Percentiles rank a stretch among this genome's conserved stretches.
phyloP scores from a whole-genome alignment of 2,888 invertebrate species.

The Papilio elwesi region DNA sequence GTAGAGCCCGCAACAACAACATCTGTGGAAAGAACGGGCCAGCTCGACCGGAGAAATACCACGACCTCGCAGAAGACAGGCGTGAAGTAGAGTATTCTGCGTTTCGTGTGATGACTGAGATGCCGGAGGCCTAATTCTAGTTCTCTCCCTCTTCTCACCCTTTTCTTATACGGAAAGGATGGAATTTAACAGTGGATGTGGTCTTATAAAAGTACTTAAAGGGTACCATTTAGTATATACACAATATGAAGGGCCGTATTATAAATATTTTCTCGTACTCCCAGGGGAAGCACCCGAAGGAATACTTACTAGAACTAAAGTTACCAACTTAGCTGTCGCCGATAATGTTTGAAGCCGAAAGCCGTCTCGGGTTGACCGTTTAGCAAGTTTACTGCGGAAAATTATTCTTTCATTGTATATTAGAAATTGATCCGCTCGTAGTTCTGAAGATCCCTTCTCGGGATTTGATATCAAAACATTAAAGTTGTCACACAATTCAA shows the following conservation, averaged over 20 bases:
- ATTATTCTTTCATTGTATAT: not conserved
- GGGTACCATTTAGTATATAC: too few species aligned
- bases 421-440: not conserved
- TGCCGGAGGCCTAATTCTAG: too few species aligned
- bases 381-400: slow-evolving; percentile 68
- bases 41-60: too few species aligned
- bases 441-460: not conserved
- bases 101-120: too few species aligned
- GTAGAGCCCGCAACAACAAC: too few species aligned
- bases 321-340: not conserved
- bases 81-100: too few species aligned
- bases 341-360: slow-evolving; percentile 11
- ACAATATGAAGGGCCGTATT: not conserved
- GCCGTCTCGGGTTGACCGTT: slow-evolving; percentile 11
- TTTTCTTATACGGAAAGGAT: too few species aligned
- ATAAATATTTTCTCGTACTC: slow-evolving; percentile 4
- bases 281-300: slow-evolving; percentile 1
- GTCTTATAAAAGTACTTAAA: not conserved
- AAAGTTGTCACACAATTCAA: too few species aligned
- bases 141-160: too few species aligned
- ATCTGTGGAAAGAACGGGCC: too few species aligned
- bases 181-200: not conserved
- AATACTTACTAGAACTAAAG: not conserved
- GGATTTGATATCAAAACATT: too few species aligned
- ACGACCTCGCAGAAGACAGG: too few species aligned